Evolutionary conservation across 2,888 invertebrate species (phyloP).

Genomic region (Phortica okadai): DNA sequence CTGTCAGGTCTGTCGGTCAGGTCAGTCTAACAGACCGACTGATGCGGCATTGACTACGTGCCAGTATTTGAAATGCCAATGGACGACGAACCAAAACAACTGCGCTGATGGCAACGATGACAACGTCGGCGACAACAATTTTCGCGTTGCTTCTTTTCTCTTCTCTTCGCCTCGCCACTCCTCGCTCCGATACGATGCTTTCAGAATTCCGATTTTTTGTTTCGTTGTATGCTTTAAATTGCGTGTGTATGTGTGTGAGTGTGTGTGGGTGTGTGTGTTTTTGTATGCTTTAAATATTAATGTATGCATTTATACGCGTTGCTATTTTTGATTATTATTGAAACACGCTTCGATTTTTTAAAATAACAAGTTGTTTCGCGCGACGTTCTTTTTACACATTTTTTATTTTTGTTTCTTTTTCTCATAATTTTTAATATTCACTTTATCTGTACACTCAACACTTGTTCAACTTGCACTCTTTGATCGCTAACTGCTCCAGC

Average conservation of each 20-base stretch:
- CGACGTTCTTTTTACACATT: not conserved
- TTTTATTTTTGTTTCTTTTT: not conserved
- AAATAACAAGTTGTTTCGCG: not conserved
- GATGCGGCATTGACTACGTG: slow-evolving; percentile 60
- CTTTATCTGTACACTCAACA: not conserved
- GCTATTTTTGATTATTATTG: slow-evolving; percentile 18
- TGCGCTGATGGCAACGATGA: not conserved
- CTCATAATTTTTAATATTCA: not conserved
- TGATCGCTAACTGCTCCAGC: slow-evolving; percentile 18
- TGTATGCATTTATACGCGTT: slow-evolving; percentile 1
- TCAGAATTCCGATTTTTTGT: not conserved
- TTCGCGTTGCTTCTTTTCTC: not conserved
- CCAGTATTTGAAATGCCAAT: slow-evolving; percentile 58
- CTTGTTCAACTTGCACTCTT: not conserved
- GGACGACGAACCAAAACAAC: slow-evolving; percentile 45
- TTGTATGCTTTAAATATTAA: not conserved
- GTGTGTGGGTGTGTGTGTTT: not conserved
- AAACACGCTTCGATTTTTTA: slow-evolving; percentile 11
- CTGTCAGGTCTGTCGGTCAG: not conserved
- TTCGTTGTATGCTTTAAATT: not conserved
- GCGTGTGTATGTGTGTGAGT: not conserved
- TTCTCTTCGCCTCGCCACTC: not conserved
- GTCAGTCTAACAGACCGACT: not conserved
- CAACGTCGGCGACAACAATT: not conserved
- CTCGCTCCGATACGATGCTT: not conserved